phyloP scores from a whole-genome alignment of 2,888 invertebrate genomes.

The Trilocha varians region DNA sequence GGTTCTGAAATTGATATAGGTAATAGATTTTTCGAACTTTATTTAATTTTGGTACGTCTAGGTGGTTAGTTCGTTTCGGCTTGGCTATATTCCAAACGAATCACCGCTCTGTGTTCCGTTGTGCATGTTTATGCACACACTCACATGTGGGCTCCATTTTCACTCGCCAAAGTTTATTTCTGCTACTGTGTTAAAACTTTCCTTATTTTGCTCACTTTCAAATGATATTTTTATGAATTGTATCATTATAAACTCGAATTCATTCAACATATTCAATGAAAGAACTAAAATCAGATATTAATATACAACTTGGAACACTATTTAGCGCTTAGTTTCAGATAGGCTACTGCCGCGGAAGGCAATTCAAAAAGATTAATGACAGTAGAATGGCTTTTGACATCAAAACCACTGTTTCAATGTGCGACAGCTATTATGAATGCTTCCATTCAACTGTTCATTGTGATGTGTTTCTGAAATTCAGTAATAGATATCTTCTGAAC shows the following conservation, averaged over 20 bases:
- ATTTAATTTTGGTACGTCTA: conserved; percentile 2
- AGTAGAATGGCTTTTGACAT: conserved; percentile 24
- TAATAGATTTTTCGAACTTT: background rate
- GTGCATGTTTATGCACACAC: conserved; percentile 21
- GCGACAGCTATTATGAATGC: conserved; percentile 15
- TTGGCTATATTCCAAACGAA: conserved; percentile 29
- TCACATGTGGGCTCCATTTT: conserved; percentile 15
- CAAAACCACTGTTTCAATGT: conserved; percentile 21
- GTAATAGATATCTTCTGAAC: background rate
- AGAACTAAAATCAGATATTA: background rate
- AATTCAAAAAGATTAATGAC: conserved; percentile 31
- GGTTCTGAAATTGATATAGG: background rate
- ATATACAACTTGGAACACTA: conserved; percentile 17
- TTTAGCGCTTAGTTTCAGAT: conserved; percentile 19
- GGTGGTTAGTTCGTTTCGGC: conserved; percentile 18
- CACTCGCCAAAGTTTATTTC: conserved; percentile 7
- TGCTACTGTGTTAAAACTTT: too few relatives aligned
- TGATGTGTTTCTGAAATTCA: conserved; percentile 12
- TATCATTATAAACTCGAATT: too few relatives aligned
- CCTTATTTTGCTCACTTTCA: too few relatives aligned
- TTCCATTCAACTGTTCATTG: conserved; percentile 3
- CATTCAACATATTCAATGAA: too few relatives aligned
- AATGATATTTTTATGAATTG: too few relatives aligned
- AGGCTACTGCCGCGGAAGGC: conserved; percentile 6
- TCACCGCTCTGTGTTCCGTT: conserved; percentile 16